A percentile compares a stretch with the other conserved stretches of the same genome.
Evolutionary conservation across 2,113 vertebrate genomes (phyloP).

Genomic region (Microtus pennsylvanicus): DNA sequence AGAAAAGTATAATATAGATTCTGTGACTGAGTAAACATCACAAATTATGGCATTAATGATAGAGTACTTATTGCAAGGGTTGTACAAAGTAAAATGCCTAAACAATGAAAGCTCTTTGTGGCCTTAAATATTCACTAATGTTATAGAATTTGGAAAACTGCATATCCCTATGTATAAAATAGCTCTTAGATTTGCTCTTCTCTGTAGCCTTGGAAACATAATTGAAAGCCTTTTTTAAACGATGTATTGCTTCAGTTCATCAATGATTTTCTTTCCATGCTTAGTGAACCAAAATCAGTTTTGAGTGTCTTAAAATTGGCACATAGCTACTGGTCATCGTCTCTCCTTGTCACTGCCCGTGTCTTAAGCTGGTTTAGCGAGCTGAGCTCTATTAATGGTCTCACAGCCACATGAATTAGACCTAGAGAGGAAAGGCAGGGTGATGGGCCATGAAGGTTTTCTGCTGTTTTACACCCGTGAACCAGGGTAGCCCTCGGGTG

Average conservation of each 20-base stretch:
- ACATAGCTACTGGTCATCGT: neutral
- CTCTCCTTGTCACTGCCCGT: neutral
- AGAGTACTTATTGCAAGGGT: neutral
- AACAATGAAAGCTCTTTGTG: neutral
- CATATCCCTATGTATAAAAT: neutral
- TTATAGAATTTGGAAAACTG: constrained; percentile 41
- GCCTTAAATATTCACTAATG: constrained; percentile 30
- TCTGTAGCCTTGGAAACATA: neutral
- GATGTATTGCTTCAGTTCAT: constrained; percentile 15
- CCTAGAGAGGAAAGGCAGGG: constrained; percentile 43
- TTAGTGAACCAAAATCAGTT: constrained; percentile 3
- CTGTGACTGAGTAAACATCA: constrained; percentile 3
- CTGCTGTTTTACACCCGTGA: constrained; percentile 65
- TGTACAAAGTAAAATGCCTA: neutral
- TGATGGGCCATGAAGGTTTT: constrained; percentile 9
- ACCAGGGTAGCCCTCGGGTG: constrained; percentile 55
- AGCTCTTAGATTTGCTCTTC: neutral
- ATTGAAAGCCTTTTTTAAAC: constrained; percentile 11
- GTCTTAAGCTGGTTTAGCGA: constrained; percentile 17
- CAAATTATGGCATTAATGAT: neutral
- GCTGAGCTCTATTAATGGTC: neutral
- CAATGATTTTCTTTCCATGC: constrained; percentile 44
- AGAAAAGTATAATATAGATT: constrained; percentile 57
- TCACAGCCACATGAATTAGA: constrained; percentile 37
- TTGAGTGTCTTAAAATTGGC: constrained; percentile 52